Evolutionary conservation across 2,888 invertebrate species (phyloP), one percentile per base, ranked within the genome.

Genomic region (Stictocephala bisonia): DNA sequence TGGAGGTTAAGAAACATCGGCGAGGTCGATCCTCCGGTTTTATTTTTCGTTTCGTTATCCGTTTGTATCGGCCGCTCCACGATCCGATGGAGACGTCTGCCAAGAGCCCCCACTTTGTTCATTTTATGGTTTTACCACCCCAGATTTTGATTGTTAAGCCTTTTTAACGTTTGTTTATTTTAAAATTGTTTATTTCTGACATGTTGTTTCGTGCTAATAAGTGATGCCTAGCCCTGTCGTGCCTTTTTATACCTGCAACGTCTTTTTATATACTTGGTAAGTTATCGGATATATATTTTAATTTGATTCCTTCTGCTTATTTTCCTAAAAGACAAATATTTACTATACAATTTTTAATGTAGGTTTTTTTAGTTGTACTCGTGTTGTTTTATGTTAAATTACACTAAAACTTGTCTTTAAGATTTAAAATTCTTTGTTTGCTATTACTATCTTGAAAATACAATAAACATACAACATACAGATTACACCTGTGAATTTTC

Each of bases 1-100:
- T 35, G 35, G 53, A 66, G 51, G 51, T 51, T 51, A 50, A 66
- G 66, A 53, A 72, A 51, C 64, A 50, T 20, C 29, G 18, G 64
- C 64, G 24, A 48, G 56, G 48, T 60, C 60, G 31, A 15, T 50
- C 31, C 18, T 15, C 24, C 11, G 18, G 31, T 31, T 69, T 69
- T 35, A 15, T 69, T 69, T 53, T 69, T n/a, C 13, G 29, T 51
- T 67, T 22, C 26, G 20, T 29, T 22, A 35, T 18, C 29, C 53
- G 24, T 20, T 58, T 18, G 51, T 29, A 56, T 29, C 70, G 31
- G 13, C 18, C 9, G 2, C 29, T 20, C 26, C 4, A n/a, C 22
- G 26, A 2, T 31, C 56, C 27, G 31, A 58, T 31, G 60, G 60
- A 18, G 18, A 2, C 40, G 60, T 24, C n/a, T n/a, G n/a, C n/a